A percentile compares a stretch with the other conserved stretches of the same genome.
Evolutionary conservation across 2,797 vertebrate species (phyloP).

Genomic region (Allobates femoralis): DNA sequence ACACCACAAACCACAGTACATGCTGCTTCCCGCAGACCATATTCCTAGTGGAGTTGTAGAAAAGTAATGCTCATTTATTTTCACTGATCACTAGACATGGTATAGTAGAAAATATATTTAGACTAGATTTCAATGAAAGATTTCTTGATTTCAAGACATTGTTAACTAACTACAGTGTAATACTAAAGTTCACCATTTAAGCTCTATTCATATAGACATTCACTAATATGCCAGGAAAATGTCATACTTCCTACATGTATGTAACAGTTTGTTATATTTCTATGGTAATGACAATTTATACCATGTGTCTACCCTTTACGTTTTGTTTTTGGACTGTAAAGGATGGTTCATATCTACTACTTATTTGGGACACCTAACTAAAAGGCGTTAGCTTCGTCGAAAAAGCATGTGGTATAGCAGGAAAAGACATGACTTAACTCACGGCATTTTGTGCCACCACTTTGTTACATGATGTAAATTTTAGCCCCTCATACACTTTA

Average conservation of each 20-base stretch:
- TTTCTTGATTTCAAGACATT: background rate
- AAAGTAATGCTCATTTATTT: background rate
- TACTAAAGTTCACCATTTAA: background rate
- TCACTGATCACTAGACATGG: slow-evolving; percentile 1
- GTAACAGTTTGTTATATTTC: background rate
- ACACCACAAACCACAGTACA: background rate
- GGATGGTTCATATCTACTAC: too few species aligned
- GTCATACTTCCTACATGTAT: background rate
- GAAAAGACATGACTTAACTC: too few species aligned
- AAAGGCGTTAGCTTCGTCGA: too few species aligned
- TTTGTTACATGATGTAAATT: too few species aligned
- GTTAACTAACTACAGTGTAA: background rate
- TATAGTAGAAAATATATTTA: background rate
- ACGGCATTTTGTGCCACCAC: too few species aligned
- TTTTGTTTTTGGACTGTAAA: background rate
- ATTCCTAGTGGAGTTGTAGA: background rate
- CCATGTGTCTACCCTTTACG: background rate
- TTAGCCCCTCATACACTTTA: too few species aligned
- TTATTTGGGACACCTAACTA: too few species aligned
- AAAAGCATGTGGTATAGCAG: too few species aligned
- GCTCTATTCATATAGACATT: background rate
- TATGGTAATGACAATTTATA: background rate
- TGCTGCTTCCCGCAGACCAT: background rate
- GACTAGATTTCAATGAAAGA: background rate
- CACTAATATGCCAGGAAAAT: background rate